Evolutionary conservation across 2,113 vertebrate species (phyloP).

Genomic region (Propithecus coquereli): DNA sequence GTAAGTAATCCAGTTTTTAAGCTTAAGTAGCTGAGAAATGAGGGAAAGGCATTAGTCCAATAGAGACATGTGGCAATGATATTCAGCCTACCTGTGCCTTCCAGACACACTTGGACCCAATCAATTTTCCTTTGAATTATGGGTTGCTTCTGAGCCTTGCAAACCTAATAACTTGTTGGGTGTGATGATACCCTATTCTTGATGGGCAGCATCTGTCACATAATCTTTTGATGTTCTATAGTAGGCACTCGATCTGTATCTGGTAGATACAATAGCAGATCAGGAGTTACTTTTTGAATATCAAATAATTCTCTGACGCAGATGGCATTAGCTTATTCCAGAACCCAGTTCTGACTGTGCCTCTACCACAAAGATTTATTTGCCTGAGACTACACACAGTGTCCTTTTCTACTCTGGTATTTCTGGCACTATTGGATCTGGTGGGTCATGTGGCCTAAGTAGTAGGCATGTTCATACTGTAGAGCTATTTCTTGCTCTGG

Average conservation of each 20-base stretch:
- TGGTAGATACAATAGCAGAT: not conserved
- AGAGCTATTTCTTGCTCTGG: not conserved
- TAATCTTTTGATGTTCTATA: not conserved
- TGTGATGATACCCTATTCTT: not conserved
- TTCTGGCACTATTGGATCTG: not conserved
- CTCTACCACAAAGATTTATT: not conserved
- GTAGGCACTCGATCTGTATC: not conserved
- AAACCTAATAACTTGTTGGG: not conserved
- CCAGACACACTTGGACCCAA: not conserved
- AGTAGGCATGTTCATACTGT: not conserved
- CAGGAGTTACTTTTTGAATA: not conserved
- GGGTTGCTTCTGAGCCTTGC: not conserved
- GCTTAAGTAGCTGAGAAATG: not conserved
- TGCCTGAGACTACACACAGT: not conserved
- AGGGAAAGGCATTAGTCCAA: not conserved
- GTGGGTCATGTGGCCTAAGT: not conserved
- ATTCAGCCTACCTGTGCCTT: not conserved
- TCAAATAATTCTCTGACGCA: not conserved
- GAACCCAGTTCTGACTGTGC: not conserved
- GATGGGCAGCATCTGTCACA: not conserved
- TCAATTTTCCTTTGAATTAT: not conserved
- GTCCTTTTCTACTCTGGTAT: not conserved
- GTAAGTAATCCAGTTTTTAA: not conserved
- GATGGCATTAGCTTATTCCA: not conserved
- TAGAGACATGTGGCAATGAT: not conserved